Percentiles rank a stretch among this genome's conserved stretches.
These are phyloP conservation scores for Ellobius talpinus DNA, from an alignment of 2,113 vertebrate species.

Conservation along the genomic window DNA sequence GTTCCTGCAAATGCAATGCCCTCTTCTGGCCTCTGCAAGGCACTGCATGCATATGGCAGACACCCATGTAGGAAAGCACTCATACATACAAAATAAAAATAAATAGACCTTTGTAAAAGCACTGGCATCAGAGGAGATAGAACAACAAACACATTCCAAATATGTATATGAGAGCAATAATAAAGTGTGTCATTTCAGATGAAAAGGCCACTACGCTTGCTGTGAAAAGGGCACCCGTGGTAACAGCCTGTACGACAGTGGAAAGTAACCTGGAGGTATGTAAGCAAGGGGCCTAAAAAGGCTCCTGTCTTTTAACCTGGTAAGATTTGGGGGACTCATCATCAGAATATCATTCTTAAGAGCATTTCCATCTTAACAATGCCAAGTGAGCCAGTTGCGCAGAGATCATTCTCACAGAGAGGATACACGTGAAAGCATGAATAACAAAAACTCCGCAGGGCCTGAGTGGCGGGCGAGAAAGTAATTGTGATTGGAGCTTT, in stretches of 20 bases:
- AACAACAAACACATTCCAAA: not conserved
- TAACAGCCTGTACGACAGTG: not conserved
- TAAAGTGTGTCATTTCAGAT: not conserved
- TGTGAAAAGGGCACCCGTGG: not conserved
- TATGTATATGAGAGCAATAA: not conserved
- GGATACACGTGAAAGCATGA: not conserved
- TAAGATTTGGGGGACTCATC: not conserved
- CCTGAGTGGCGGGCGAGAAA: not conserved
- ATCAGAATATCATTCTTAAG: conserved; percentile 7
- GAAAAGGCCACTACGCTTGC: not conserved
- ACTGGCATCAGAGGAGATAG: not conserved
- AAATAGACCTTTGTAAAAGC: not conserved
- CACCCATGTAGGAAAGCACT: not conserved
- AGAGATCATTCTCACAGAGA: not conserved
- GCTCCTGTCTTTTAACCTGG: not conserved
- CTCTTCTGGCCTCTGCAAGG: not conserved
- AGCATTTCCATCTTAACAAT: not conserved
- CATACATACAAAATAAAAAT: not conserved
- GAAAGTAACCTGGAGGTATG: not conserved
- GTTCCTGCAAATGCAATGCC: not conserved
- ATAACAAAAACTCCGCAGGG: not conserved
- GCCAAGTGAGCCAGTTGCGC: not conserved
- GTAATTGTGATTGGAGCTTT: not conserved
- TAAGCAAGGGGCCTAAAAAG: not conserved
- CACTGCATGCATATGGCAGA: not conserved